These are phyloP conservation scores for Diachasma alloeum DNA, from an alignment of 1,140 invertebrate species.

Conservation along the genomic window DNA sequence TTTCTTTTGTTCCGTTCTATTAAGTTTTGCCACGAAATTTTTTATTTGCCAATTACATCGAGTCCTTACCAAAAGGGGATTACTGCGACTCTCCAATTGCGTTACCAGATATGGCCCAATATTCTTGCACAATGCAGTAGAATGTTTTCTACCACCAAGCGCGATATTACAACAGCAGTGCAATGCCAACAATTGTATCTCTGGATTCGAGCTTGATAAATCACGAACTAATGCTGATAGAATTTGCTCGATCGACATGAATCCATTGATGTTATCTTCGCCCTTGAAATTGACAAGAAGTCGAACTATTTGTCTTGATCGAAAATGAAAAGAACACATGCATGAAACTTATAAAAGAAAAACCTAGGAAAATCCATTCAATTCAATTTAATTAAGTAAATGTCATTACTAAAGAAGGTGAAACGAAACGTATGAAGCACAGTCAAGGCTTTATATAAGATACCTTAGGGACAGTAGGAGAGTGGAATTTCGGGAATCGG, in stretches of 20 bases:
- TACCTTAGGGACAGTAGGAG: too few relatives aligned
- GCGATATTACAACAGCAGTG: slow-evolving; percentile 62
- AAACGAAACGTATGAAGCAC: too few relatives aligned
- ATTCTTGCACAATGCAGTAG: slow-evolving; percentile 49
- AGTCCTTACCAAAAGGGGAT: slow-evolving; percentile 50
- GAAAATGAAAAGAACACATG: too few relatives aligned
- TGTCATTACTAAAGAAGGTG: too few relatives aligned
- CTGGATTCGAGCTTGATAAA: slow-evolving; percentile 51
- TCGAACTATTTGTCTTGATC: too few relatives aligned
- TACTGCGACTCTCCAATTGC: slow-evolving; percentile 53
- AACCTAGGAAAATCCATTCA: too few relatives aligned
- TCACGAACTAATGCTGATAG: slow-evolving; percentile 51
- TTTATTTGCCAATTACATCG: background rate
- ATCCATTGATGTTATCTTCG: slow-evolving; percentile 53
- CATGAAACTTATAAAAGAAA: too few relatives aligned
- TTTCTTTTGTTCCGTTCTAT: background rate
- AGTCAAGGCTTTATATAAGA: too few relatives aligned
- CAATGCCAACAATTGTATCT: slow-evolving; percentile 50
- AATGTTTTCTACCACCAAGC: slow-evolving; percentile 56
- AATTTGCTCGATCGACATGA: slow-evolving; percentile 50
- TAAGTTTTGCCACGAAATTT: background rate
- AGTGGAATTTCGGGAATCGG: too few relatives aligned
- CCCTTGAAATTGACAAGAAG: slow-evolving; percentile 50
- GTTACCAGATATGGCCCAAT: slow-evolving; percentile 52
- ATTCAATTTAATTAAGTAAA: too few relatives aligned